A percentile compares a stretch with the other conserved stretches of the same genome.
Evolutionary conservation across 2,113 vertebrate species (phyloP).

Genomic region (Atlantisia rogersi): DNA sequence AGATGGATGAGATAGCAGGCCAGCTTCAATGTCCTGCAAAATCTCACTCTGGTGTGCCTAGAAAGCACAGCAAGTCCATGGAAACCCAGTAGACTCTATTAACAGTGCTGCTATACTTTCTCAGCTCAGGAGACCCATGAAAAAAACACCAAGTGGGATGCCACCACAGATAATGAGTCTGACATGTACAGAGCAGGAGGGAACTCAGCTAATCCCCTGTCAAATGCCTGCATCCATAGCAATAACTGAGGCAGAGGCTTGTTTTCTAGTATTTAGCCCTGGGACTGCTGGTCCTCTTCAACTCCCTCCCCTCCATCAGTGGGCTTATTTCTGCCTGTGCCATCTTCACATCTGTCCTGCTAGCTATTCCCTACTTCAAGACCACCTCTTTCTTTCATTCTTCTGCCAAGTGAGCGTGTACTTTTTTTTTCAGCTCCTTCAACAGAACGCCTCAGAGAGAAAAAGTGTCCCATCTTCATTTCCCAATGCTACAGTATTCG

Average conservation of each 20-base stretch:
- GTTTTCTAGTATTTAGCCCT: neutral
- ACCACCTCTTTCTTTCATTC: neutral
- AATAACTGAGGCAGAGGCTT: neutral
- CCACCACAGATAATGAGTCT: neutral
- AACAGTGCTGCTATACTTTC: neutral
- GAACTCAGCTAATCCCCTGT: neutral
- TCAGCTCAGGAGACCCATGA: neutral
- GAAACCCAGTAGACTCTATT: neutral
- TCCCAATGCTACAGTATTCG: neutral
- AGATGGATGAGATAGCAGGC: neutral
- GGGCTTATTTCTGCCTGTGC: neutral
- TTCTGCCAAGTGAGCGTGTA: neutral
- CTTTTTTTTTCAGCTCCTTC: neutral
- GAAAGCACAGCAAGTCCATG: neutral
- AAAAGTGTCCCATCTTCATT: neutral
- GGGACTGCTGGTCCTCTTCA: neutral
- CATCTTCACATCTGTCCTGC: neutral
- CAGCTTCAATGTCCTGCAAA: neutral
- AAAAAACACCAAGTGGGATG: neutral
- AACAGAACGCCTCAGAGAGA: neutral
- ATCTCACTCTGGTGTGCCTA: neutral
- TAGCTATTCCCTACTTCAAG: neutral
- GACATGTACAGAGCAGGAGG: neutral
- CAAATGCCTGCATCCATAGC: neutral
- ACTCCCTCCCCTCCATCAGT: neutral